Evolutionary conservation across 2,888 invertebrate species (phyloP).

Genomic region (Phengaris arion): DNA sequence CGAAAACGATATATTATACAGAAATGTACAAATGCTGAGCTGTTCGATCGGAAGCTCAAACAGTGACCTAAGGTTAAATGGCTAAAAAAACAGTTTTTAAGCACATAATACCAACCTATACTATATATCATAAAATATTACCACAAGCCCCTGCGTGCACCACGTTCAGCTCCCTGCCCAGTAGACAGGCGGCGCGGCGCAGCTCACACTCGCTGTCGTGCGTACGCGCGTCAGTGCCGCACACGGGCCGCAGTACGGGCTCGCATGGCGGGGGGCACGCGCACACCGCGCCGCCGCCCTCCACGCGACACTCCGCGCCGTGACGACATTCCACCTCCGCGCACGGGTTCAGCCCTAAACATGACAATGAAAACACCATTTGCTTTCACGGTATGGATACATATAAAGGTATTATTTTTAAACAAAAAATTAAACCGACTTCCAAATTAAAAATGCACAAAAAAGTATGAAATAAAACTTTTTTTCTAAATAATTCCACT

Average conservation of each 20-base stretch:
- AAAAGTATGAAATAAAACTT: too few species aligned
- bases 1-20: too few species aligned
- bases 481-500: too few species aligned
- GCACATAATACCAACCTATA: too few species aligned
- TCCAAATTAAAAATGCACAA: too few species aligned
- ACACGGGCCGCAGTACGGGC: conserved; percentile 88
- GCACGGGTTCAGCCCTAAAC: conserved; percentile 89
- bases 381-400: too few species aligned
- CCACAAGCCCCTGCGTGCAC: conserved; percentile 74
- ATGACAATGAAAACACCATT: neutral
- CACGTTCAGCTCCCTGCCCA: conserved; percentile 70
- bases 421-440: too few species aligned
- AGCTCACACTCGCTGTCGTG: conserved; percentile 92
- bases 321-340: conserved; percentile 87
- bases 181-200: conserved; percentile 83
- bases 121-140: conserved; percentile 38
- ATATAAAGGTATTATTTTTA: too few species aligned
- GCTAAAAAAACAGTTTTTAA: too few species aligned
- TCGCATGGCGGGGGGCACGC: conserved; percentile 91
- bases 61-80: too few species aligned
- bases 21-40: too few species aligned
- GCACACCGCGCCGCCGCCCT: conserved; percentile 85
- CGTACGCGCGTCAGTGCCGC: conserved; percentile 90
- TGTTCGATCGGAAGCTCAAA: too few species aligned
- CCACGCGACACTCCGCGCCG: conserved; percentile 91